Conservation (phyloP, 2,113 vertebrate genomes). For the Sander lucioperca region DNA sequence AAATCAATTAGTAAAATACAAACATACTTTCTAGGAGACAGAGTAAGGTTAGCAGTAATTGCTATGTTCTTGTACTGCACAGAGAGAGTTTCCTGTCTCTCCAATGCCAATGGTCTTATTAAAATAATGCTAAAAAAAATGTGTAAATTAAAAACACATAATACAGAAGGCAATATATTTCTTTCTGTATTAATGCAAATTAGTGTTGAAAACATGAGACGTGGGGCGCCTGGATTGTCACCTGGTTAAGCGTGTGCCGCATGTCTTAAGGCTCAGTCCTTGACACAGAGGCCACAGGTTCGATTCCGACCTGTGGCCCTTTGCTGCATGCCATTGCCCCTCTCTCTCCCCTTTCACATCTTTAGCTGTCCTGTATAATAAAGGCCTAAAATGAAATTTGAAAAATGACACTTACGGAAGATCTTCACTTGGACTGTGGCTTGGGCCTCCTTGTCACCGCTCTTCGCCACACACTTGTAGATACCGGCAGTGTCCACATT, state of each 20-base stretch:
- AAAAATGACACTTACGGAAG: constrained; percentile 89
- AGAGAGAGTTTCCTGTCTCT: not conserved
- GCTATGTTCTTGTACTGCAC: not conserved
- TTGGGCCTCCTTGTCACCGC: constrained; percentile 88
- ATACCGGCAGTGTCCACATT: constrained; percentile 93
- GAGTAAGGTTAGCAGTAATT: not conserved
- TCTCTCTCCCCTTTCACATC: no score
- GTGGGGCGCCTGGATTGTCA: no score
- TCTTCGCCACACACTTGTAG: constrained; percentile 94
- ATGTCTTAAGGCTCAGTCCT: no score
- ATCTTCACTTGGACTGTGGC: constrained; percentile 95
- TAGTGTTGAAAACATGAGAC: no score
- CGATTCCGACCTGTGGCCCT: no score
- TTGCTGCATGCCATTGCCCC: no score
- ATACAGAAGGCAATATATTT: not conserved
- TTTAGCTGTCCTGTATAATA: no score
- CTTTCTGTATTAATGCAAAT: not conserved
- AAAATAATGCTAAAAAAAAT: not conserved
- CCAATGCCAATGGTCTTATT: not conserved
- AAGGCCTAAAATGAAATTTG: no score
- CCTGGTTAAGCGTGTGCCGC: no score
- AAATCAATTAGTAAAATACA: not conserved
- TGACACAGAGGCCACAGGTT: no score
- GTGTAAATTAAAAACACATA: not conserved
- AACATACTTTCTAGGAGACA: not conserved